Conservation (phyloP, 2,113 vertebrate genomes). For the Myotis davidii region DNA sequence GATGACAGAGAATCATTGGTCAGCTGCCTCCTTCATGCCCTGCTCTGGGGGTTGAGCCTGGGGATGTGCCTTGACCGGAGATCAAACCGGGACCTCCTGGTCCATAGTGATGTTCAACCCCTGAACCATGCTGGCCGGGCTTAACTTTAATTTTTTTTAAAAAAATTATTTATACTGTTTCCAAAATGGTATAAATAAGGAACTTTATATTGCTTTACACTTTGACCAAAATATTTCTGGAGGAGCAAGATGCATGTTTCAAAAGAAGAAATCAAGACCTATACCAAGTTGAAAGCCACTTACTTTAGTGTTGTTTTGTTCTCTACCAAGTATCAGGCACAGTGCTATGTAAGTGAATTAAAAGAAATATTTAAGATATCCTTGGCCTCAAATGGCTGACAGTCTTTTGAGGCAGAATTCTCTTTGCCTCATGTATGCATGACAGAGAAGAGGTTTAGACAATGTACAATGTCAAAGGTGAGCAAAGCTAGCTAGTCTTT, state of each 20-base stretch:
- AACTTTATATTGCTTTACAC: neutral
- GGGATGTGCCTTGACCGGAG: no score
- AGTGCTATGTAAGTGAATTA: neutral
- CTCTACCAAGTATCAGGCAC: neutral
- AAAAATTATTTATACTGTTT: neutral
- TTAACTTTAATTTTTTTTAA: neutral
- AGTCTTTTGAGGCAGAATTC: neutral
- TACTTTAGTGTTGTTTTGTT: neutral
- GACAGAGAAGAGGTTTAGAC: neutral
- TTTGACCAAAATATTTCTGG: neutral
- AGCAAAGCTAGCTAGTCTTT: neutral
- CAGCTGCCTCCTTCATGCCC: no score
- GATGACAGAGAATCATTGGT: no score
- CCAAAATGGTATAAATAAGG: neutral
- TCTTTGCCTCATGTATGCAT: neutral
- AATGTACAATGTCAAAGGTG: neutral
- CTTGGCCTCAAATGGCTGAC: neutral
- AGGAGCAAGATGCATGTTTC: neutral
- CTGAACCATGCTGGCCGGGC: no score
- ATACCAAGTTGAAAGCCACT: neutral
- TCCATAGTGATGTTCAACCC: no score
- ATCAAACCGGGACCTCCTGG: no score
- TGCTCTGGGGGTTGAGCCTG: no score
- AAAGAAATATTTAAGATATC: neutral
- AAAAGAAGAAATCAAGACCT: neutral